Evolutionary conservation across 2,888 invertebrate species (phyloP), one percentile per base, ranked within the genome.

Genomic region (Pachydiplax longipennis): DNA sequence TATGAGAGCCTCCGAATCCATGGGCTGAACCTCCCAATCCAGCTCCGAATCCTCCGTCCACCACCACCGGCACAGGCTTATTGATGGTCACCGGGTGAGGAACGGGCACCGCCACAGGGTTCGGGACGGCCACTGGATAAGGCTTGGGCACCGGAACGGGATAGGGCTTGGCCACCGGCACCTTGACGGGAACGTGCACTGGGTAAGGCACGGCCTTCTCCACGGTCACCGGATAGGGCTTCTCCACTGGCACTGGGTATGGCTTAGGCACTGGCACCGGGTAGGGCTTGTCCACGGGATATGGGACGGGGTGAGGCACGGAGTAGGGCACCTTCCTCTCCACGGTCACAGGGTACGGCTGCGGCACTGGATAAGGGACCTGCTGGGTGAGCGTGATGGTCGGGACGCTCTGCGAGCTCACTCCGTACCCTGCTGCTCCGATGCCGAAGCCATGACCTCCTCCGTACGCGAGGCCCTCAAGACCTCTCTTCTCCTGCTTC

Each of bases 251-350:
- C 1, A 58, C 83, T 35, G 83, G 83, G 58, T 83, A 83, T 5
- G 83, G 83, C 13, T 83, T 58, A 13, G 83, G 83, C 53, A 83
- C 58, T 35, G 31, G 18, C 15, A 83, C 83, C 3, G 58, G 44
- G 83, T 83, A 83, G 15, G 83, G 83, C 35, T 58, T 83, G 83
- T 83, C 83, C 4, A 83, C 83, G 31, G 83, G 83, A 35, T 83
- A 83, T 10, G 83, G 83, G 37, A 83, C 83, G 8, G 82, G 53
- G 82, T 82, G 82, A 35, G 83, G 83, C 15, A 83, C 83, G 22
- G 83, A 22, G 83, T 83, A 83, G 1, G 83, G 83, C 18, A 83
- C 83, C 83, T 83, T 83, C 58, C 35, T 83, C 83, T 58, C 83
- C 10, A 83, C 83, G 83, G 53, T 53, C 35, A 83, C 83, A 35